Evolutionary conservation across 2,113 vertebrate genomes (phyloP).

Genomic region (Urocitellus parryii): DNA sequence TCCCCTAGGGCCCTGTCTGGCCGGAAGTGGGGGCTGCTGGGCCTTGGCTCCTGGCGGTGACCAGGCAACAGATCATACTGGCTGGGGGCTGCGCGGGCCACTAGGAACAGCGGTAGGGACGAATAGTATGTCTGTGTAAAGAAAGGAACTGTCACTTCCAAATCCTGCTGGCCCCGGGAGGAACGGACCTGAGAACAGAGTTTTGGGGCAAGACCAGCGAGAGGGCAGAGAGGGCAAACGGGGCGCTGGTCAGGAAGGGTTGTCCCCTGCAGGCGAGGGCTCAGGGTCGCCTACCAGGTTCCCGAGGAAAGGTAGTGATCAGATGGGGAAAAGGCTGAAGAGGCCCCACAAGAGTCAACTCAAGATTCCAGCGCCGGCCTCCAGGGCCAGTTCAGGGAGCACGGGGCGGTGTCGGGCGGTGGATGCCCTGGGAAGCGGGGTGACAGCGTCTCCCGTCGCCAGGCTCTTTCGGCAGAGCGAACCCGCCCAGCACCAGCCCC

Average conservation of each 20-base stretch:
- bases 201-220: neutral
- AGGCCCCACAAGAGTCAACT: accelerated
- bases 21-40: neutral
- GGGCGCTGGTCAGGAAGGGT: neutral
- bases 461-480: neutral
- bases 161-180: neutral
- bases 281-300: neutral
- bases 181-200: neutral
- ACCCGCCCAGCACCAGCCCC: neutral
- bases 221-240: neutral
- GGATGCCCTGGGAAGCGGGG: neutral
- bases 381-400: neutral
- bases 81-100: neutral
- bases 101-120: neutral
- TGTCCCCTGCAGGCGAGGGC: neutral
- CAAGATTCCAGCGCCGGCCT: neutral
- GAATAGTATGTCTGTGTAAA: neutral
- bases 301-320: neutral
- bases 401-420: neutral
- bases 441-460: too few relatives aligned
- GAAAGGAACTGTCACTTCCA: neutral
- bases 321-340: accelerated
- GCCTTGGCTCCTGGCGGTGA: neutral
- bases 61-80: neutral
- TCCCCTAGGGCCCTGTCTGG: neutral